Conservation (phyloP, 2,113 vertebrate genomes). For the Nothocercus nigrocapillus region DNA sequence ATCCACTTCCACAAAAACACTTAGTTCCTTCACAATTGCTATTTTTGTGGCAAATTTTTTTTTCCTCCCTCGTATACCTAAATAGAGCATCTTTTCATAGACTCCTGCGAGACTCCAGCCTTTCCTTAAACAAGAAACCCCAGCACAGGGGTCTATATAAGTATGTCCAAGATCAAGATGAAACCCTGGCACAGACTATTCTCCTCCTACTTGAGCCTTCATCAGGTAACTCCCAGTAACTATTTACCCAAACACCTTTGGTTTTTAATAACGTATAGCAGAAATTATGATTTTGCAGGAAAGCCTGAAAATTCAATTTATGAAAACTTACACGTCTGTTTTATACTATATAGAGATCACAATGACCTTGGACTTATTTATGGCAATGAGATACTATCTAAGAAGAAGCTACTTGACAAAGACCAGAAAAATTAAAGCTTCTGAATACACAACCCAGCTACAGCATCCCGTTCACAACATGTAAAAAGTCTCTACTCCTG, state of each 20-base stretch:
- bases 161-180: neutral
- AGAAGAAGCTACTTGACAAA: neutral
- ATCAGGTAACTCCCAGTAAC: neutral
- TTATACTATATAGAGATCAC: neutral
- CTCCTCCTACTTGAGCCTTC: neutral
- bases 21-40: neutral
- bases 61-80: neutral
- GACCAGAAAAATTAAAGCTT: neutral
- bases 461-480: neutral
- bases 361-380: neutral
- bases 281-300: neutral
- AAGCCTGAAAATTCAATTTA: neutral
- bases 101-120: neutral
- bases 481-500: neutral
- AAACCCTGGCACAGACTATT: neutral
- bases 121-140: neutral
- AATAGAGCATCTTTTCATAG: neutral
- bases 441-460: neutral
- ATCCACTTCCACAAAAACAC: neutral
- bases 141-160: neutral
- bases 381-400: neutral
- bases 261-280: accelerated
- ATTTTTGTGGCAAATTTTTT: neutral
- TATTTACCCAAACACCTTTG: neutral
- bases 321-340: accelerated